A percentile compares a stretch with the other conserved stretches of the same genome.
Evolutionary conservation across 92 coral and sea anemone species (phyloP).

Genomic region (Epizoanthus ramosus): DNA sequence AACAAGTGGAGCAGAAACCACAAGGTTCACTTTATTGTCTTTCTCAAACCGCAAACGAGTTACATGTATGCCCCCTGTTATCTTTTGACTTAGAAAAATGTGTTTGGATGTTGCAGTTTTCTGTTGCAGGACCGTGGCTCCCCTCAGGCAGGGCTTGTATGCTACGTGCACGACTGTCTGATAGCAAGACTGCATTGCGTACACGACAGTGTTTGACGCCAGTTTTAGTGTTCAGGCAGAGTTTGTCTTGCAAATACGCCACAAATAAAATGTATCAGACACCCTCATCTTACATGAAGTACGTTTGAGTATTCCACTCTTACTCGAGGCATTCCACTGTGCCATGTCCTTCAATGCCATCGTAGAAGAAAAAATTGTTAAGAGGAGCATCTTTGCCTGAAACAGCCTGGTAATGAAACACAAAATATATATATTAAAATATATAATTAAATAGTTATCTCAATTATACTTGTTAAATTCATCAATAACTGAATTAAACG

Average conservation of each 20-base stretch:
- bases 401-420: constrained; percentile 68
- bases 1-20: too few species aligned
- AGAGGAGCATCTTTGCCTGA: constrained; percentile 97
- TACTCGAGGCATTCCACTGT: constrained; percentile 84
- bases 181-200: too few species aligned
- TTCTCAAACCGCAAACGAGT: too few species aligned
- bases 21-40: too few species aligned
- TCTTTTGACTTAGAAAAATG: too few species aligned
- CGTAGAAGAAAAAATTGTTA: constrained; percentile 92
- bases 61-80: too few species aligned
- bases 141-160: too few species aligned
- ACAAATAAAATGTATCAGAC: not conserved
- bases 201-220: not conserved
- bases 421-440: not conserved
- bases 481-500: not conserved
- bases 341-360: constrained; percentile 94
- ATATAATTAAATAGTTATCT: not conserved
- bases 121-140: too few species aligned
- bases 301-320: not conserved
- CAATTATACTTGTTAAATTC: not conserved
- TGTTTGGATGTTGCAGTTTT: too few species aligned
- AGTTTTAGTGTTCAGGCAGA: not conserved
- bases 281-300: not conserved
- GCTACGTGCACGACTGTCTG: too few species aligned
- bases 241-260: too few species aligned